Conservation (phyloP, 1,140 invertebrate species). For the Helicoverpa armigera region DNA sequence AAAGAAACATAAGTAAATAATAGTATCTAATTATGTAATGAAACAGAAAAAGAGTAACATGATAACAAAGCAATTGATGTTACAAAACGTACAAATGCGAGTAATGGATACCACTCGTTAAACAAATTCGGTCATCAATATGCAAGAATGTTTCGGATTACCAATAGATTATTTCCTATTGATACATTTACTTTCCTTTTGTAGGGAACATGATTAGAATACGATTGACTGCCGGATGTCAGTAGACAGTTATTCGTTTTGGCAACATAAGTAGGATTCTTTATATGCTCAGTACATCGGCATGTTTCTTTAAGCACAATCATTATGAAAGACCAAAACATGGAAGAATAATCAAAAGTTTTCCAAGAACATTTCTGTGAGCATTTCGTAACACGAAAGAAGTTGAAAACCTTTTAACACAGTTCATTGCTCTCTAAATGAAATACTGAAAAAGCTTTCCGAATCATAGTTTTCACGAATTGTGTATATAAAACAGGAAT, state of each 20-base stretch:
- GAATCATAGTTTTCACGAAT: slow-evolving; percentile 22
- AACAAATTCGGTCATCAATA: slow-evolving; percentile 26
- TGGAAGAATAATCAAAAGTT: slow-evolving; percentile 11
- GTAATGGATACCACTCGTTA: slow-evolving; percentile 12
- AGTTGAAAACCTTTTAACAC: slow-evolving; percentile 8
- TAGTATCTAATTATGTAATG: background rate
- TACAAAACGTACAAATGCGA: background rate
- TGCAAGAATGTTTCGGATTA: slow-evolving; percentile 13
- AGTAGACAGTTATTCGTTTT: background rate
- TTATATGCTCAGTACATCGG: background rate
- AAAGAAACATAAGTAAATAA: background rate
- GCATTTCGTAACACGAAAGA: slow-evolving; percentile 15
- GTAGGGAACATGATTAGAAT: slow-evolving; percentile 1
- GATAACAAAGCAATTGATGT: background rate
- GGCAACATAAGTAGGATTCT: slow-evolving; percentile 4
- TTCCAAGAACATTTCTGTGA: background rate
- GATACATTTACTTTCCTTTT: slow-evolving; percentile 28
- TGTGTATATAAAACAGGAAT: slow-evolving; percentile 15
- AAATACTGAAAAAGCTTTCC: slow-evolving; percentile 22
- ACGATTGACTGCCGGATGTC: slow-evolving; percentile 12
- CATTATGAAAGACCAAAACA: background rate
- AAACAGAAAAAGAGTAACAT: background rate
- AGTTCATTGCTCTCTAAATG: slow-evolving; percentile 19
- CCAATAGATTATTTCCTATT: slow-evolving; percentile 29
- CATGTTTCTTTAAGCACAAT: background rate